phyloP scores from a whole-genome alignment of 2,113 vertebrate species.

The Callipepla squamata region DNA sequence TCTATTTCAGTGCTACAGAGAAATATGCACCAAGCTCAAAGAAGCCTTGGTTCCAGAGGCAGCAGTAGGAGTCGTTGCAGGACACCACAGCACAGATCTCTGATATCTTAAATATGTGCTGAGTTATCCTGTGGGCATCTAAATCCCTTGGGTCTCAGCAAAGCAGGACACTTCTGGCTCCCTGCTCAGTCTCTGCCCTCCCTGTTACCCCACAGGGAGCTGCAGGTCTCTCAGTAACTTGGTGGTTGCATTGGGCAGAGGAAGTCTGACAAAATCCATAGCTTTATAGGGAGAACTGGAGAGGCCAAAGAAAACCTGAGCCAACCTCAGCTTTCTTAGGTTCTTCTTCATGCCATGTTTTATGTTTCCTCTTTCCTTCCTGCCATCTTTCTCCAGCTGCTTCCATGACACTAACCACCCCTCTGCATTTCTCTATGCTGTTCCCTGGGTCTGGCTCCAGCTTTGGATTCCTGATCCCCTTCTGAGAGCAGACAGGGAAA shows the following conservation, averaged over 20 bases:
- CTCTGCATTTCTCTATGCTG: neutral
- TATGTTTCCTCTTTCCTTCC: neutral
- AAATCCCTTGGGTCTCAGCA: neutral
- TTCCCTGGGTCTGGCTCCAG: neutral
- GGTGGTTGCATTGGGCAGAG: neutral
- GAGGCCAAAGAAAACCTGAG: neutral
- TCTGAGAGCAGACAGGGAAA: neutral
- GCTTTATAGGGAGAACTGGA: neutral
- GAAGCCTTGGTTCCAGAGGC: neutral
- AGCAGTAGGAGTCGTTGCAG: neutral
- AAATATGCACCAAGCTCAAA: neutral
- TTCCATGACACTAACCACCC: neutral
- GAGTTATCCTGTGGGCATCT: neutral
- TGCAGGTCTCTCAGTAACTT: neutral
- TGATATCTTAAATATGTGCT: neutral
- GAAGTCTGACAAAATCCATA: neutral
- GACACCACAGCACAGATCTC: neutral
- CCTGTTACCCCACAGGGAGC: neutral
- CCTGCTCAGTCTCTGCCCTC: neutral
- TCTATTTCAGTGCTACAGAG: neutral
- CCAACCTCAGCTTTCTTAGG: neutral
- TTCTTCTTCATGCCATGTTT: neutral
- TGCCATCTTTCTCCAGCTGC: neutral
- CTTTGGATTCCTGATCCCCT: neutral
- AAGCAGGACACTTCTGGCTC: neutral